A percentile compares a stretch with the other conserved stretches of the same genome.
Evolutionary conservation across 2,888 invertebrate species (phyloP).

Genomic region (Drosophila siamana): DNA sequence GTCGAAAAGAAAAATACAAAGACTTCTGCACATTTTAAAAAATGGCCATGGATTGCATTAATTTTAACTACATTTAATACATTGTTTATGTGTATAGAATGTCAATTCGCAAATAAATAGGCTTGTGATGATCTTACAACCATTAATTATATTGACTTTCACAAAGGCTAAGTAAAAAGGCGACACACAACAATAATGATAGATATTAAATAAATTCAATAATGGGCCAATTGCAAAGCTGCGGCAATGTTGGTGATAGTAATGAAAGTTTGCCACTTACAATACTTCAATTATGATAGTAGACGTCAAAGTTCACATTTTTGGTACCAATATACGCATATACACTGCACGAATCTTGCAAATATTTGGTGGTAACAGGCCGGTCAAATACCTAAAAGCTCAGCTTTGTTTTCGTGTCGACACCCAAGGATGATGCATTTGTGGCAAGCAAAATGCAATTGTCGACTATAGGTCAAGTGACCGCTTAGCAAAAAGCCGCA

Average conservation of each 20-base stretch:
- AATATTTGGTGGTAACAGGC: background rate
- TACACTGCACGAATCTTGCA: too few species aligned
- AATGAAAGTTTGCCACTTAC: too few species aligned
- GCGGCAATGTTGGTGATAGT: too few species aligned
- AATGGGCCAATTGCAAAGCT: too few species aligned
- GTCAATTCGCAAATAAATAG: too few species aligned
- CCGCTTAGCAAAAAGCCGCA: constrained; percentile 63
- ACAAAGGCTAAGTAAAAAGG: too few species aligned
- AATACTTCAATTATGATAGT: background rate
- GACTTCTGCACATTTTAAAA: constrained; percentile 45
- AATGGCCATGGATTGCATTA: constrained; percentile 9
- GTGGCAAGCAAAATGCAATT: constrained; percentile 54
- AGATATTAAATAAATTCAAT: too few species aligned
- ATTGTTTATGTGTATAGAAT: too few species aligned
- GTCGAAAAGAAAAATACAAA: constrained; percentile 36
- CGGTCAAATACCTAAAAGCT: constrained; percentile 26
- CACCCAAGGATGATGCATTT: constrained; percentile 29
- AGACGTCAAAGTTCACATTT: constrained; percentile 39
- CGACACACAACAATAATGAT: too few species aligned
- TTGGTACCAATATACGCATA: background rate
- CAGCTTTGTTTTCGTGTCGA: constrained; percentile 16
- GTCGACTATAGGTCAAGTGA: constrained; percentile 70
- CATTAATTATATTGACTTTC: too few species aligned
- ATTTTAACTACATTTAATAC: too few species aligned
- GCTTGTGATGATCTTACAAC: too few species aligned